Conservation (phyloP, 2,888 invertebrate genomes). For the Trichacis sp. region DNA sequence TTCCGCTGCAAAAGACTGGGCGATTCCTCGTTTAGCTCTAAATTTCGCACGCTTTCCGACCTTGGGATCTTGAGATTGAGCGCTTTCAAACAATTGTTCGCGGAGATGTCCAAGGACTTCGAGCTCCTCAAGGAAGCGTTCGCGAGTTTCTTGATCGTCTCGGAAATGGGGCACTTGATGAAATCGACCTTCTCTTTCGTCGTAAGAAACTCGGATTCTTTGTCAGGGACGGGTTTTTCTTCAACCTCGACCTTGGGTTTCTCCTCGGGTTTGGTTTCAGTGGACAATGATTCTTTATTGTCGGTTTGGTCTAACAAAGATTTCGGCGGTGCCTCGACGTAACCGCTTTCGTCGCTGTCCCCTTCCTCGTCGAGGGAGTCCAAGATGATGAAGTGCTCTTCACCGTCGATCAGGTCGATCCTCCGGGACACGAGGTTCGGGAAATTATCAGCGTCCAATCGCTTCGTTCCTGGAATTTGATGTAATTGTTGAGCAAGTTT, state of each 20-base stretch:
- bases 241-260: constrained; percentile 10
- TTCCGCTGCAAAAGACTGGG: constrained; percentile 65
- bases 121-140: constrained; percentile 62
- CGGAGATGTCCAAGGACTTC: constrained; percentile 58
- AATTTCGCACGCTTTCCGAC: constrained; percentile 49
- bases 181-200: constrained; percentile 56
- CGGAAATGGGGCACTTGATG: constrained; percentile 65
- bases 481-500: too few relatives aligned
- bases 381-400: constrained; percentile 57
- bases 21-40: constrained; percentile 58
- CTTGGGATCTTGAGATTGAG: constrained; percentile 56
- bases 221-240: constrained; percentile 6
- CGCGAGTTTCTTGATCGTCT: constrained; percentile 64
- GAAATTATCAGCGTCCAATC: constrained; percentile 29
- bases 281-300: constrained; percentile 22
- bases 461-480: constrained; percentile 35
- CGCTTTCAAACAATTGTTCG: constrained; percentile 56
- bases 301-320: constrained; percentile 34
- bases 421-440: constrained; percentile 34
- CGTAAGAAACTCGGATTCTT: constrained; percentile 21
- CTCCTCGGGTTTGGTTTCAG: constrained; percentile 5
- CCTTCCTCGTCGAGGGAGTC: constrained; percentile 76
- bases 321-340: constrained; percentile 77
- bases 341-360: constrained; percentile 91
- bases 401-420: constrained; percentile 67